A percentile compares a stretch with the other conserved stretches of the same genome.
phyloP scores from a whole-genome alignment of 2,888 invertebrate genomes.

The Zaprionus obscuricornis region DNA sequence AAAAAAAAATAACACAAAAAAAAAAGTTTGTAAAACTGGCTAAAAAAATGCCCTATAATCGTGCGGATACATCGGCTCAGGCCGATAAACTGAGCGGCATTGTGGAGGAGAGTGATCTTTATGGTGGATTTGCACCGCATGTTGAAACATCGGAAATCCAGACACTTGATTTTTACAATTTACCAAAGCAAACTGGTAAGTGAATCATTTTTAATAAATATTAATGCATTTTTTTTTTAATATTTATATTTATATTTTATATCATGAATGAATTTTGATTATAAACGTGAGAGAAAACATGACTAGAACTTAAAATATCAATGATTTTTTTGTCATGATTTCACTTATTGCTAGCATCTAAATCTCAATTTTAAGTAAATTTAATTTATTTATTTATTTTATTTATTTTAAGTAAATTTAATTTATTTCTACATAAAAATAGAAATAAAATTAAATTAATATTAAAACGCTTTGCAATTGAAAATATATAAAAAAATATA shows the following conservation, averaged over 20 bases:
- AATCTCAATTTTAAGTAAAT: no score
- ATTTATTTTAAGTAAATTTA: not conserved
- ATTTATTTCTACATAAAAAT: no score
- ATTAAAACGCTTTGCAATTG: not conserved
- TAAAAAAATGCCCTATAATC: conserved; percentile 82
- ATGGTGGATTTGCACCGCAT: conserved; percentile 91
- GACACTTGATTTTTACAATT: conserved; percentile 80
- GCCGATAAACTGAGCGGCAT: conserved; percentile 89
- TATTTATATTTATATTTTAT: no score
- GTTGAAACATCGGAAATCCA: conserved; percentile 92
- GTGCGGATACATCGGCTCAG: conserved; percentile 81
- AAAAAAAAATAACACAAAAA: not conserved
- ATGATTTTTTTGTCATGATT: no score
- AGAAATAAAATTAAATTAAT: no score
- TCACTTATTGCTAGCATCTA: no score
- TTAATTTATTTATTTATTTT: no score
- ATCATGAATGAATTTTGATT: no score
- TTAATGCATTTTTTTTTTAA: no score
- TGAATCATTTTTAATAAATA: not conserved
- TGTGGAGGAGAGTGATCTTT: conserved; percentile 90
- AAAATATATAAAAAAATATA: not conserved
- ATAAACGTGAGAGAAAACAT: no score
- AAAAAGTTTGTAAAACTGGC: conserved; percentile 51
- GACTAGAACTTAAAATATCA: no score
- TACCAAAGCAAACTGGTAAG: conserved; percentile 82